These are phyloP conservation scores for Ophioninae sp. DNA, from an alignment of 2,888 invertebrate genomes.

Conservation along the genomic window DNA sequence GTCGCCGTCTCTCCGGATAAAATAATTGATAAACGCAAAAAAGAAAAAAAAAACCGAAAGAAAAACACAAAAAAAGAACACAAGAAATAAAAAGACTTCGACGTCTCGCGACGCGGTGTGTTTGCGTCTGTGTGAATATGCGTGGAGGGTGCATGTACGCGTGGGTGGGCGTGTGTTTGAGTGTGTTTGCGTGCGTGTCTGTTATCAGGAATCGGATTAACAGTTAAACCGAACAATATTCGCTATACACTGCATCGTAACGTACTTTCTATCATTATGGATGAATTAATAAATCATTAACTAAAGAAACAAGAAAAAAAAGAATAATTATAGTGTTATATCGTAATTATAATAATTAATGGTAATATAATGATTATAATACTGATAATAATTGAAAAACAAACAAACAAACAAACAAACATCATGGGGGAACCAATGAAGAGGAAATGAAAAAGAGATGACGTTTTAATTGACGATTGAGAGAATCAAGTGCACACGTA, in stretches of 20 bases:
- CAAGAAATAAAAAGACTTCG: conserved; percentile 38
- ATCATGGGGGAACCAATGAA: conserved; percentile 67
- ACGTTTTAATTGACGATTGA: conserved; percentile 75
- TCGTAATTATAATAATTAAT: conserved; percentile 80
- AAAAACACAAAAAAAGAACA: conserved; percentile 11
- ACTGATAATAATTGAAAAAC: conserved; percentile 72
- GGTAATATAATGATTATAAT: conserved; percentile 79
- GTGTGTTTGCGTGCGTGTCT: conserved; percentile 44
- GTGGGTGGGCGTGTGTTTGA: conserved; percentile 49
- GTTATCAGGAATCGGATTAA: conserved; percentile 55
- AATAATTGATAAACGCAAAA: conserved; percentile 27
- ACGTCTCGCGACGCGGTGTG: conserved; percentile 69
- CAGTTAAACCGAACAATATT: conserved; percentile 69
- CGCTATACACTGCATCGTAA: conserved; percentile 73
- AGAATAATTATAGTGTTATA: conserved; percentile 78
- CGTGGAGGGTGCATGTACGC: conserved; percentile 40
- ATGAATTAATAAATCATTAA: conserved; percentile 70
- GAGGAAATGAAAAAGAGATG: conserved; percentile 66
- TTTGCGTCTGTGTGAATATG: conserved; percentile 50
- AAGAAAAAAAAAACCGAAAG: neutral
- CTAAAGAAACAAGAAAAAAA: conserved; percentile 61
- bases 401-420: conserved; percentile 63
- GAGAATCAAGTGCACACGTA: conserved; percentile 75
- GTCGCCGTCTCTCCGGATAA: conserved; percentile 42
- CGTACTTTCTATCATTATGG: conserved; percentile 75